Percentiles rank a stretch among this genome's conserved stretches.
Conservation (phyloP, 2,113 vertebrate species). For the Prinia subflava region DNA sequence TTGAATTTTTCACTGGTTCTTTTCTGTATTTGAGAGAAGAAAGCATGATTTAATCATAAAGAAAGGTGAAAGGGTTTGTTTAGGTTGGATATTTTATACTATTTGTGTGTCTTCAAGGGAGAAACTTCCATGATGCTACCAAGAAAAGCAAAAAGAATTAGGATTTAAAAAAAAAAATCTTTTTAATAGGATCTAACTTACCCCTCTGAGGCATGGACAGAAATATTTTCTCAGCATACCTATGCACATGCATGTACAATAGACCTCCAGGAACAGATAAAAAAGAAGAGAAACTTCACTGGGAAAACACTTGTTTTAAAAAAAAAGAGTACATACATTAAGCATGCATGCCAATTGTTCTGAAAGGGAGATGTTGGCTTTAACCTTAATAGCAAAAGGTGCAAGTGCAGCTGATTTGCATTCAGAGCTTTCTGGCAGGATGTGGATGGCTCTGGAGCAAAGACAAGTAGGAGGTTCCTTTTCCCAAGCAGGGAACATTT, state of each 20-base stretch:
- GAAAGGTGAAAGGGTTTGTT: neutral
- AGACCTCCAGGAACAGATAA: neutral
- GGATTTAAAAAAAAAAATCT: neutral
- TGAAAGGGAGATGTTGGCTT: neutral
- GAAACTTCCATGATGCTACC: neutral
- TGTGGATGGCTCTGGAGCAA: neutral
- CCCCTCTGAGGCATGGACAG: neutral
- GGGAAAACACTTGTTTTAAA: neutral
- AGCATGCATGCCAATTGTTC: neutral
- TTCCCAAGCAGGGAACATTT: neutral
- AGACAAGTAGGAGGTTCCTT: neutral
- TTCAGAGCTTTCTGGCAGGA: neutral
- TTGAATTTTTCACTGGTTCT: neutral
- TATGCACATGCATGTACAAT: neutral
- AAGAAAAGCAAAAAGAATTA: neutral
- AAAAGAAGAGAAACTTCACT: neutral
- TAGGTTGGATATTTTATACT: neutral
- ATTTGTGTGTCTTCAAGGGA: neutral
- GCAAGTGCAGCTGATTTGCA: neutral
- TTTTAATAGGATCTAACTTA: neutral
- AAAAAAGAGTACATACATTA: accelerated
- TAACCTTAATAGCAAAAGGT: neutral
- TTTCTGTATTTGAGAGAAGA: neutral
- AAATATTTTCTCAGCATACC: neutral
- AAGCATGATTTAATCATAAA: neutral